Conservation (phyloP, 2,888 invertebrate genomes). For the Plagodis pulveraria region DNA sequence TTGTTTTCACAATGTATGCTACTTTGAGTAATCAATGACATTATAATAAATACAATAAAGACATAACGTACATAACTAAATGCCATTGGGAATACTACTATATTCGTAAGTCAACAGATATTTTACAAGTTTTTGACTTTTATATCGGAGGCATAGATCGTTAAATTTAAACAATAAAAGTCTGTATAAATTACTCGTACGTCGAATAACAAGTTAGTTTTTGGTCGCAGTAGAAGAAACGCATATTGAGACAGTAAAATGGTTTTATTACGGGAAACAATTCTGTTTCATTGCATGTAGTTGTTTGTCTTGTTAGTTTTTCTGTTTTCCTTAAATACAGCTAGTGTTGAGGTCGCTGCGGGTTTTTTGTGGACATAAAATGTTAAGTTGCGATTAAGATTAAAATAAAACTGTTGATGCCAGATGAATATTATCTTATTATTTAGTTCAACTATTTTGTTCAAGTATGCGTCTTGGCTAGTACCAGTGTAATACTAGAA, state of each 20-base stretch:
- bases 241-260: slow-evolving; percentile 74
- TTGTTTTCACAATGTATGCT: too few species aligned
- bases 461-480: too few species aligned
- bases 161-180: slow-evolving; percentile 73
- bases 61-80: too few species aligned
- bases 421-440: too few species aligned
- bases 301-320: slow-evolving; percentile 27
- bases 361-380: slow-evolving; percentile 22
- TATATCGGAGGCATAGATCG: slow-evolving; percentile 41
- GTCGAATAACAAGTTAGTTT: slow-evolving; percentile 71
- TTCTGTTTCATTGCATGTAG: slow-evolving; percentile 59
- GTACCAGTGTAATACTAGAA: too few species aligned
- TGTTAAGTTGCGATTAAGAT: slow-evolving; percentile 7
- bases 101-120: too few species aligned
- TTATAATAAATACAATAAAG: too few species aligned
- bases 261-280: slow-evolving; percentile 72
- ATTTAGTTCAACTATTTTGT: too few species aligned
- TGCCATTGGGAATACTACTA: too few species aligned
- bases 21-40: too few species aligned
- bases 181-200: slow-evolving; percentile 71
- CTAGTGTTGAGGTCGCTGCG: slow-evolving; percentile 33
- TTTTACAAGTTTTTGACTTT: too few species aligned
- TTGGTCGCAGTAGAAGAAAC: slow-evolving; percentile 62
- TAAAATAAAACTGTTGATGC: slow-evolving; percentile 4
- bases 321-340: slow-evolving; percentile 37